Base-by-base conservation (phyloP, 1,140 invertebrate genomes). In the Nymphalis io region DNA sequence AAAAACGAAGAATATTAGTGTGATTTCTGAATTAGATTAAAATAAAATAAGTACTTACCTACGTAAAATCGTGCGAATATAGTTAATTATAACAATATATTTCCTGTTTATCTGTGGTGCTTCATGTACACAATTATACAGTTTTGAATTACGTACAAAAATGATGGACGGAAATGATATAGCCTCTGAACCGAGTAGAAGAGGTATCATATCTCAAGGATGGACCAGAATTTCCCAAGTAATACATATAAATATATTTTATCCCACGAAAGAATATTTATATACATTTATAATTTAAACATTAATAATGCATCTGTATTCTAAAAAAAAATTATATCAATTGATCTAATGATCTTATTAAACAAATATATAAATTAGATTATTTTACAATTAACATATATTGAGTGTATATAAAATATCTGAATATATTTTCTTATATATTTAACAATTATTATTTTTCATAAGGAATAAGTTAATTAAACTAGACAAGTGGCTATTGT, bases 131-230 rank as follows among this genome's bases (percentile, higher is more conserved):
- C 44, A 13, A 69, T 23, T 58, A 10, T 1, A 33, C 55, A 58
- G 13, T 5, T 5, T 61, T 44, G 46, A 67, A 23, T 63, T 46
- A 58, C 60, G 16, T 58, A 70, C 73, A 60, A 88, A 83, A 84
- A 92, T 91, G 88, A 94, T 93, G 93, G 93, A 93, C 79, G 93
- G 93, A 78, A 88, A 88, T 80, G 93, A 93, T 88, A 84, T 93
- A 87, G 76, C 89, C 74, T 84, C 84, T 74, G 87, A 88, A 80
- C 65, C 84, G 70, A 80, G 68, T 57, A 83, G 90, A 84, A 93
- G 90, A 91, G 88, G 91, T 82, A 87, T 92, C 74, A 70, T 93
- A 77, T 93, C 92, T 53, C 93, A 93, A 88, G 91, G 90, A 73
- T 94, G 92, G 92, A 93, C 91, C 13, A 90, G 93, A 78, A 82